Percentiles rank a stretch among this genome's conserved stretches.
Conservation (phyloP, 2,797 vertebrate genomes). For the Paedocypris micromegethes region DNA sequence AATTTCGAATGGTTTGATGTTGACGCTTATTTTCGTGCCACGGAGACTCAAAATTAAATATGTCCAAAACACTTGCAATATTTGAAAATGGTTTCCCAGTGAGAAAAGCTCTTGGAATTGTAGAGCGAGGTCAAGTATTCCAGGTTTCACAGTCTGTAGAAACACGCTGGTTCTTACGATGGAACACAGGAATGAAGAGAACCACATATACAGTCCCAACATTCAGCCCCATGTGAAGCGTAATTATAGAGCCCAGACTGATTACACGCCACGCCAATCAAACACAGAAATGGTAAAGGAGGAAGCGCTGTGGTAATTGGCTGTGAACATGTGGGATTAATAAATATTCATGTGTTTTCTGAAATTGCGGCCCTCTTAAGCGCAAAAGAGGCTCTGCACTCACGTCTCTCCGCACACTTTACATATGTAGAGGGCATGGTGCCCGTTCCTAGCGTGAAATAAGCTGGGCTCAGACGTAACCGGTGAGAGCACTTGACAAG, state of each 20-base stretch:
- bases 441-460: conserved; percentile 36
- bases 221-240: conserved; percentile 31
- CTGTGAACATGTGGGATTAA: conserved; percentile 30
- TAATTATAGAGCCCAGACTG: conserved; percentile 49
- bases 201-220: conserved; percentile 2
- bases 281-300: conserved; percentile 25
- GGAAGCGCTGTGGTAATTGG: conserved; percentile 44
- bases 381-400: conserved; percentile 26
- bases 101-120: too few relatives aligned
- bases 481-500: conserved; percentile 9
- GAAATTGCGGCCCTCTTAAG: conserved; percentile 7
- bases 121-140: too few relatives aligned
- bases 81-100: too few relatives aligned
- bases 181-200: too few relatives aligned
- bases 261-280: conserved; percentile 53
- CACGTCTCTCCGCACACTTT: conserved; percentile 20
- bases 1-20: too few relatives aligned
- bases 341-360: conserved; percentile 54
- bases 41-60: too few relatives aligned
- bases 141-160: too few relatives aligned
- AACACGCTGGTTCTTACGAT: too few relatives aligned
- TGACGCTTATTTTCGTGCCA: too few relatives aligned
- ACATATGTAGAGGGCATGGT: conserved; percentile 27
- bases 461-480: conserved; percentile 30
- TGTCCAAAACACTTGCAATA: too few relatives aligned